Percentiles rank a stretch among this genome's conserved stretches.
Evolutionary conservation across 2,888 invertebrate species (phyloP).

Genomic region (Pachymerium ferrugineum): DNA sequence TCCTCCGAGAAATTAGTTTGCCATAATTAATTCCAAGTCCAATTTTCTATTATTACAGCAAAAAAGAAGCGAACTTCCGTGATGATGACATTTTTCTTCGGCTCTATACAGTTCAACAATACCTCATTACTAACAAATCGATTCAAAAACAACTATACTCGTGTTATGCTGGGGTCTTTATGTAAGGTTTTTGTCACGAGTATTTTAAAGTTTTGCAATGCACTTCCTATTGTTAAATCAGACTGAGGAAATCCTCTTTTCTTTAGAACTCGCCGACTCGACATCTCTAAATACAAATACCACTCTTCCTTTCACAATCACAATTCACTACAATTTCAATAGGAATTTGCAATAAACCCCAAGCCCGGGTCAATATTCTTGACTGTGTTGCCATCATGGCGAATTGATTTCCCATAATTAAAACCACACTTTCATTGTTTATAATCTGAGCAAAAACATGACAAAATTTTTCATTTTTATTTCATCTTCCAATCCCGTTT

Average conservation of each 20-base stretch:
- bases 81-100: neutral
- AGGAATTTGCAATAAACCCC: neutral
- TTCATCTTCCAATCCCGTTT: no score
- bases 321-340: slow-evolving; percentile 6
- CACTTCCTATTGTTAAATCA: neutral
- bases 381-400: neutral
- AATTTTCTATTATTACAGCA: neutral
- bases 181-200: no score
- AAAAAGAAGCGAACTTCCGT: neutral
- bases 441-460: no score
- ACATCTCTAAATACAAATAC: neutral
- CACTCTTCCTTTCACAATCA: neutral
- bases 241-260: neutral
- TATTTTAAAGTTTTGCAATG: no score
- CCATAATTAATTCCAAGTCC: slow-evolving; percentile 10
- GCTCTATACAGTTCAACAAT: neutral
- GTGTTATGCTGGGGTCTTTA: no score
- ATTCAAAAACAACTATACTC: no score
- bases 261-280: slow-evolving; percentile 12
- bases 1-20: slow-evolving; percentile 5
- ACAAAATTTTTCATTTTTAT: no score
- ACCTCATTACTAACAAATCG: neutral
- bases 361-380: neutral
- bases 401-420: slow-evolving; percentile 11
- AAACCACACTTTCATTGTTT: neutral